Base-by-base conservation (phyloP, 2,113 vertebrate species). In the Isurus oxyrinchus region DNA sequence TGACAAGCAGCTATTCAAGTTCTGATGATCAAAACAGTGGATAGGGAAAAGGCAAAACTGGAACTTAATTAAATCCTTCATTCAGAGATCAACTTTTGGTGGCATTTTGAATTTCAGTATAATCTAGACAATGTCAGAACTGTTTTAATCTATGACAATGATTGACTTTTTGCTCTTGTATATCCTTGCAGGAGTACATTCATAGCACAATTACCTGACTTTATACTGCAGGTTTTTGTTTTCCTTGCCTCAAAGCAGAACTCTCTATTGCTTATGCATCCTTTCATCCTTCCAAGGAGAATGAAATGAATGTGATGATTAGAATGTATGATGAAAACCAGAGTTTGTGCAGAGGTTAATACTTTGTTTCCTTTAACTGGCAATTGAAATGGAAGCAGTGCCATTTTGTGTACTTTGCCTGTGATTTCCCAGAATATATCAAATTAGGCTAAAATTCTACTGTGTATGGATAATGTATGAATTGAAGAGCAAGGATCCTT, bases 351-450 rank as follows among this genome's bases (percentile, higher is more conserved):
- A 31, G 23, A 10, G 49, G 23, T 88, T 21, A 84, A 44, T 19
- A 19, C 8, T 25, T 87, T 87, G 23, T 84, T 84, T 49, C 86
- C 84, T 7, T 53, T 49, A 55, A 55, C 86, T 55, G 49, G 49
- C 6, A 88, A 88, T 88, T 88, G 86, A 88, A 88, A 88, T 88
- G 49, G 49, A 88, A 55, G 7, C 21, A 88, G 86, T 88, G 86
- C 81, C 3, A 53, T 27, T 49, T 88, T 53, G 49, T 88, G 44
- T 1, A 10, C 49, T 88, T 27, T 11, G 86, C 49, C 11, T 55
- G 53, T 88, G 53, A 87, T 88, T 88, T 55, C 86, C 49, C 11
- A 55, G 49, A 27, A 55, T 88, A 55, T 88, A 88, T 55, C 49
- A 88, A 55, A 88, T 55, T 88, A 88, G 81, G 3, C 81, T 84